Percentiles rank a stretch among this genome's conserved stretches.
phyloP scores from a whole-genome alignment of 2,797 vertebrate genomes.

The Sebastes reedi region DNA sequence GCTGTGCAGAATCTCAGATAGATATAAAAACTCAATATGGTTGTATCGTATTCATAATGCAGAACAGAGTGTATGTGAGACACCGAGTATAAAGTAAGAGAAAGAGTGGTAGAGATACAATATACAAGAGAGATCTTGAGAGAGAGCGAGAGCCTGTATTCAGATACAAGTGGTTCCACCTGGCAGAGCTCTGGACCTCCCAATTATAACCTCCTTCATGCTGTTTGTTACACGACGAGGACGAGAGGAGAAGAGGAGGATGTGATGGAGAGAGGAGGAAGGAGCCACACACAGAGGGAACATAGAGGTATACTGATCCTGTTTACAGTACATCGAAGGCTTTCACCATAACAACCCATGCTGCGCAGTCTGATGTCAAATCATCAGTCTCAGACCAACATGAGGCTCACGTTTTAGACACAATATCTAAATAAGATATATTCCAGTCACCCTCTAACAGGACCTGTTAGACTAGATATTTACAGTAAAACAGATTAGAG shows the following conservation, averaged over 20 bases:
- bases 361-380: neutral
- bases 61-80: neutral
- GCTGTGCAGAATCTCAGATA: neutral
- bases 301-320: conserved; percentile 9
- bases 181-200: conserved; percentile 81
- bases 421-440: neutral
- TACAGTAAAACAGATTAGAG: neutral
- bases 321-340: neutral
- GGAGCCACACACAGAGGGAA: conserved; percentile 43
- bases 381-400: neutral
- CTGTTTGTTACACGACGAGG: conserved; percentile 67
- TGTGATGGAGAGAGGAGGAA: conserved; percentile 60
- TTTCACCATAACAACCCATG: neutral
- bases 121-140: conserved; percentile 56
- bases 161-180: conserved; percentile 85
- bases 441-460: neutral
- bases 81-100: conserved; percentile 17
- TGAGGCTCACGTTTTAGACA: neutral
- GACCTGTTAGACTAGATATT: neutral
- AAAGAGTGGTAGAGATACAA: conserved; percentile 42
- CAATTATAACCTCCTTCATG: conserved; percentile 80
- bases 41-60: neutral
- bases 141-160: conserved; percentile 66
- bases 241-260: conserved; percentile 47
- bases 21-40: neutral